Base-by-base conservation (phyloP, 2,888 invertebrate genomes). In the Calameuta idolon region DNA sequence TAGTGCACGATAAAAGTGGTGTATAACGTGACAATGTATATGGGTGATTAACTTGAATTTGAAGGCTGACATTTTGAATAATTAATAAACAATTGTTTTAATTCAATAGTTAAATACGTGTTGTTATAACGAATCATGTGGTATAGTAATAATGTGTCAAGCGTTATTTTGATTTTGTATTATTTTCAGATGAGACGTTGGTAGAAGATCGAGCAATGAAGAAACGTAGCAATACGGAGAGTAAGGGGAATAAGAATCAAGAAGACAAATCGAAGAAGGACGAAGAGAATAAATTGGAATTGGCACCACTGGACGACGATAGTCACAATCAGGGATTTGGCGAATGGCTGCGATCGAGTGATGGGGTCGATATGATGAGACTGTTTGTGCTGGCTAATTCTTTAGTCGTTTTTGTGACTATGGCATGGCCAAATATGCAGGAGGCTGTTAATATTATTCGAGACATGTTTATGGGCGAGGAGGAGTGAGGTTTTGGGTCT, bases 301-400 rank as follows among this genome's bases (percentile, higher is more conserved):
- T 77, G 75, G 74, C 79, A 4, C 80, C 82, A 0, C 37, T 85
- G 69, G 87, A 87, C 77, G 88, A 90, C 30, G 88, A 88, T 35
- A 79, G 78, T 79, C 69, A 89, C 4, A 91, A 91, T 82, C 89
- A 90, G 81, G 90, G 91, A 4, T 91, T 91, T 75, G 83, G 88
- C 69, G 86, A 85, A 30, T 91, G 91, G 91, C 82, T 93, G 34
- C 87, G 91, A 82, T 93, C 94, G 84, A 93, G 94, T 82, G 94
- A 95, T 82, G 95, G 95, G 73, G 90, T 95, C 82, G 96, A 96
- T 87, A 96, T 95, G 91, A 94, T 97, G 94, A 95, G 95, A 91
- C 92, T 96, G n/a, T 97, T 97, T 89, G 96, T 97, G 34, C 92
- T 97, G 79, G 95, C 95, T 71, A 97, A 97, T 91, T 95, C 95